Base-by-base conservation (phyloP, 2,113 vertebrate genomes). In the Tragelaphus imberbis region DNA sequence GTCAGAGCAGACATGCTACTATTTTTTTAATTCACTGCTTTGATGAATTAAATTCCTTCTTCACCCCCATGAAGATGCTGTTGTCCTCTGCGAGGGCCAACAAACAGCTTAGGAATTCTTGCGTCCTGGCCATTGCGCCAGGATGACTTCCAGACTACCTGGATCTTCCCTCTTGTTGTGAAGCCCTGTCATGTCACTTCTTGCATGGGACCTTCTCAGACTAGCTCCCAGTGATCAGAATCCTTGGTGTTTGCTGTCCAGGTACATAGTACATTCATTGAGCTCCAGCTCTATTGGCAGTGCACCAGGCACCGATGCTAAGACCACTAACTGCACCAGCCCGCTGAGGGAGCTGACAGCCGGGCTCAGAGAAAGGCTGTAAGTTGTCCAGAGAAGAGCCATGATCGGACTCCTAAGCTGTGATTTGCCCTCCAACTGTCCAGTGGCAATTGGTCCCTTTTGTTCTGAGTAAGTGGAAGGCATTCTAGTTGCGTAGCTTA, bases 191-290 rank as follows among this genome's bases (percentile, higher is more conserved):
- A 11, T 28, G 36, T 65, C 2, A 4, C 56, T 21, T 63, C 56
- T 36, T 49, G 58, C 55, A 23, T 49, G 33, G 44, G 23, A 27
- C 47, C 28, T 63, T 55, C 47, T 30, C 68, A 53, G 51, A 33
- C 11, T 21, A 3, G 51, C 53, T n/a, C 51, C 51, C 59, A 59
- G 40, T 16, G 58, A 80, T 33, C 91, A 51, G 65, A 25, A 51
- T 36, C 84, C 28, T 81, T 58, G 63, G 19, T 30, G 55, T 87
- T 75, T 36, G 58, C 55, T 33, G 47, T 55, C 85, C 33, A 21
- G 27, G 63, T n/a, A 28, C 12, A 23, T 2, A 19, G 36, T 10
- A 13, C 33, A 33, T 51, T 51, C 51, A 53, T 0, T 15, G 71
- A 77, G 30, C 79, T n/a, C 79, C 79, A 81, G 79, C 49, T 53